These are phyloP conservation scores for honey bee (Apis mellifera) DNA, from an alignment of 1,140 invertebrate species.

Conservation along the genomic window DNA sequence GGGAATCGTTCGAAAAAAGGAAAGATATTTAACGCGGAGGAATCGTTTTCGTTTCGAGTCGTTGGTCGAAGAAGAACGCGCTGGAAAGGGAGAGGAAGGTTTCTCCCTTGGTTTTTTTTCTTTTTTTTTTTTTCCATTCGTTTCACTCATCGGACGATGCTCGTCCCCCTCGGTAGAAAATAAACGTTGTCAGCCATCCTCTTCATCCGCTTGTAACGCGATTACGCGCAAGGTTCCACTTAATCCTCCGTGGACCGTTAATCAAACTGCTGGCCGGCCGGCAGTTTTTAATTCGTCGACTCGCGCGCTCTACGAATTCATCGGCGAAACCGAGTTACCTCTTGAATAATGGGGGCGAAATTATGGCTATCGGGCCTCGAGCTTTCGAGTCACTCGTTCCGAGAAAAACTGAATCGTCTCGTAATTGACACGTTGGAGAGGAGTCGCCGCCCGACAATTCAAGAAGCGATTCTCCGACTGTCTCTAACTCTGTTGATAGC, in stretches of 20 bases:
- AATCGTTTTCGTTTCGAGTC: neutral
- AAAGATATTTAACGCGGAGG: too few relatives aligned
- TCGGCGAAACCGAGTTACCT: slow-evolving; percentile 19
- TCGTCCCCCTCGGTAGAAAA: slow-evolving; percentile 5
- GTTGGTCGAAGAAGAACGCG: neutral
- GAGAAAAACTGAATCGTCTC: neutral
- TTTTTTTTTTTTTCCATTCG: neutral
- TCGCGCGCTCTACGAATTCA: neutral
- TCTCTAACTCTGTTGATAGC: neutral
- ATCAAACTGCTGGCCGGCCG: slow-evolving; percentile 42
- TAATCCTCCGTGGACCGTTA: slow-evolving; percentile 52
- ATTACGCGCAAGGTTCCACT: slow-evolving; percentile 51
- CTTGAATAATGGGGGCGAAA: slow-evolving; percentile 30
- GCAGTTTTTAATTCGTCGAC: slow-evolving; percentile 53
- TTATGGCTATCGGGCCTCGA: slow-evolving; percentile 35
- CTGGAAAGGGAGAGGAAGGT: neutral
- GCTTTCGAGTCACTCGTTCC: neutral
- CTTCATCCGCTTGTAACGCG: slow-evolving; percentile 43
- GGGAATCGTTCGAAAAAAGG: too few relatives aligned
- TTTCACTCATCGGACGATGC: neutral
- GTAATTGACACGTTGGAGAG: slow-evolving; percentile 9
- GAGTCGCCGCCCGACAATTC: neutral
- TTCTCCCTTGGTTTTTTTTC: neutral
- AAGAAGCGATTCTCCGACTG: neutral
- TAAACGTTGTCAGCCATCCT: slow-evolving; percentile 36